A percentile compares a stretch with the other conserved stretches of the same genome.
phyloP scores from a whole-genome alignment of 2,888 invertebrate genomes.

The Ceratothoa steindachneri region DNA sequence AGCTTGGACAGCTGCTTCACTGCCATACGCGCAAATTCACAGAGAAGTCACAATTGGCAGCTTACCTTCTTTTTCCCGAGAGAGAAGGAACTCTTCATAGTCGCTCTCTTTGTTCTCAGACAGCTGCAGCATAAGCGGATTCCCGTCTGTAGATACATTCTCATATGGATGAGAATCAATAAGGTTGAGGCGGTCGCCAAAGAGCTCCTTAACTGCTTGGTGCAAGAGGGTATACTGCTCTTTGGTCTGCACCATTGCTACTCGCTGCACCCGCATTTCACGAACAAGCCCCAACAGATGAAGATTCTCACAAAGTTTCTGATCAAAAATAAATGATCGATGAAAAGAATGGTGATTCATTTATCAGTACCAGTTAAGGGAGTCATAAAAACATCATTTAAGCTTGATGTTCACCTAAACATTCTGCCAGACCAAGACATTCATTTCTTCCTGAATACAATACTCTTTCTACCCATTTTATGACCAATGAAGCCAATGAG shows the following conservation, averaged over 20 bases:
- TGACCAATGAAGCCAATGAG: no score
- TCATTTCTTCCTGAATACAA: no score
- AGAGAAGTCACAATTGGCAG: no score
- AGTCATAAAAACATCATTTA: no score
- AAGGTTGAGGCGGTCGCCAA: conserved; percentile 54
- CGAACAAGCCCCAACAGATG: conserved; percentile 57
- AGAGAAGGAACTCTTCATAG: conserved; percentile 27
- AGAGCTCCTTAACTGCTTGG: conserved; percentile 58
- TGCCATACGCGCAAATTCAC: no score
- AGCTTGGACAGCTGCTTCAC: no score
- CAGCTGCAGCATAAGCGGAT: conserved; percentile 49
- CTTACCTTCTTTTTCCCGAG: neutral
- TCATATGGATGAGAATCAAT: conserved; percentile 59
- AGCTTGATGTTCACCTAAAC: no score
- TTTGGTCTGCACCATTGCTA: conserved; percentile 58
- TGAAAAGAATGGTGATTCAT: neutral
- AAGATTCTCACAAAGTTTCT: conserved; percentile 56
- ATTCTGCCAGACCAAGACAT: no score
- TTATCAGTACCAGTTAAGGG: no score
- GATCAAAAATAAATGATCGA: conserved; percentile 1
- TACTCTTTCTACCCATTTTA: no score
- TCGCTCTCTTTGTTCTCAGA: conserved; percentile 33
- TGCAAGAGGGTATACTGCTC: conserved; percentile 61
- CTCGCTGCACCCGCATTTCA: conserved; percentile 59
- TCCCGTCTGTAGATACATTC: conserved; percentile 56